Conservation (phyloP, 2,797 vertebrate species). For the Tokudaia muenninki region DNA sequence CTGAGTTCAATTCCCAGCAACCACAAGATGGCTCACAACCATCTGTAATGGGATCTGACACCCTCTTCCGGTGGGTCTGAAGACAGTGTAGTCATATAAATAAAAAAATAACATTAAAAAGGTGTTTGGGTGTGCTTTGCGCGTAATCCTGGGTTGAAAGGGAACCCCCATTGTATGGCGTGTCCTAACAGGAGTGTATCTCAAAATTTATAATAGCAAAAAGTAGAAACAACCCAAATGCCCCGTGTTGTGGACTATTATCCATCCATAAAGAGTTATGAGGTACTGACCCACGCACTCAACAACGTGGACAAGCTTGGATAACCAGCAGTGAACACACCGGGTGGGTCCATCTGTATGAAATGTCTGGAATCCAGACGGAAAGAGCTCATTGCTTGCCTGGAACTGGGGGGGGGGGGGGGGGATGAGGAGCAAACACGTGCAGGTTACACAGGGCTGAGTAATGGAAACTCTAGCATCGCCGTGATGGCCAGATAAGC, state of each 20-base stretch:
- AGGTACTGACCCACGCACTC: too few species aligned
- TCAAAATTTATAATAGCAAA: background rate
- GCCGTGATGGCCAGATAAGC: background rate
- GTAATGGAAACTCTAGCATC: background rate
- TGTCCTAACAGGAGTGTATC: background rate
- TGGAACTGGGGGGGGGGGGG: background rate
- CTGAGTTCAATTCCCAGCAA: too few species aligned
- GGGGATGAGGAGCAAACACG: background rate
- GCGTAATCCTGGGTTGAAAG: background rate
- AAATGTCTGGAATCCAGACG: background rate
- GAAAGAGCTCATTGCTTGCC: background rate
- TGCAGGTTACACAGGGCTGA: background rate
- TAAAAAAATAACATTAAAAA: too few species aligned
- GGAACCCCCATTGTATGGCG: background rate
- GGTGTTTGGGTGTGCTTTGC: background rate
- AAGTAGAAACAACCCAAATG: background rate
- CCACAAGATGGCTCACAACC: too few species aligned
- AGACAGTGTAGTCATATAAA: too few species aligned
- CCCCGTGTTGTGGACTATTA: background rate
- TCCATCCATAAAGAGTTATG: background rate
- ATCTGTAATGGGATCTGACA: too few species aligned
- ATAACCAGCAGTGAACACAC: accelerated
- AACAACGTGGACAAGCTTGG: accelerated
- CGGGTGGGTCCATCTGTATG: too few species aligned
- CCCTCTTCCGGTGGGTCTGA: too few species aligned